These are phyloP conservation scores for Scyliorhinus canicula DNA, from an alignment of 2,797 vertebrate species.

Conservation along the genomic window DNA sequence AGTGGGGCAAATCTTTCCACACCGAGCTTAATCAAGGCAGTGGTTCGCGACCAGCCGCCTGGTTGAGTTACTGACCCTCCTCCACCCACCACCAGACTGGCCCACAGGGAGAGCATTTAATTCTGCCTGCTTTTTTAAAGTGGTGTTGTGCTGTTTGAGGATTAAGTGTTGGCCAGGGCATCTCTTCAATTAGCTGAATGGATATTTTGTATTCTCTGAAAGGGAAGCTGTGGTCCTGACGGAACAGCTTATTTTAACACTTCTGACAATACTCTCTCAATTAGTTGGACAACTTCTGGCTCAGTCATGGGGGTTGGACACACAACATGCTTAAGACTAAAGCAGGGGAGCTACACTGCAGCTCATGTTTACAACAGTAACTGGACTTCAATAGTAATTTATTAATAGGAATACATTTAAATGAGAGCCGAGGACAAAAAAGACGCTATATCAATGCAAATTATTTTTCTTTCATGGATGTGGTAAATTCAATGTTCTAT, in stretches of 20 bases:
- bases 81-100: no score
- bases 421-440: not conserved
- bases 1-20: no score
- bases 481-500: not conserved
- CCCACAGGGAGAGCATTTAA: no score
- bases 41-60: no score
- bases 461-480: not conserved
- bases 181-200: not conserved
- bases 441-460: not conserved
- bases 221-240: not conserved
- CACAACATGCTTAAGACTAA: no score
- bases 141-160: not conserved
- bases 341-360: not conserved
- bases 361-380: not conserved
- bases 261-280: not conserved
- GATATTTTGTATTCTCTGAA: not conserved
- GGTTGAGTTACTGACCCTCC: no score
- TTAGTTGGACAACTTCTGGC: not conserved
- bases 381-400: not conserved
- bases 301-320: not conserved
- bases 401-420: not conserved
- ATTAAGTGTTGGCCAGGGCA: not conserved
- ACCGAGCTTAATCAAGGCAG: no score
- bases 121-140: not conserved
- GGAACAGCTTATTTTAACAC: not conserved